A percentile compares a stretch with the other conserved stretches of the same genome.
Conservation (phyloP, 2,797 vertebrate genomes). For the Gallirallus australis region DNA sequence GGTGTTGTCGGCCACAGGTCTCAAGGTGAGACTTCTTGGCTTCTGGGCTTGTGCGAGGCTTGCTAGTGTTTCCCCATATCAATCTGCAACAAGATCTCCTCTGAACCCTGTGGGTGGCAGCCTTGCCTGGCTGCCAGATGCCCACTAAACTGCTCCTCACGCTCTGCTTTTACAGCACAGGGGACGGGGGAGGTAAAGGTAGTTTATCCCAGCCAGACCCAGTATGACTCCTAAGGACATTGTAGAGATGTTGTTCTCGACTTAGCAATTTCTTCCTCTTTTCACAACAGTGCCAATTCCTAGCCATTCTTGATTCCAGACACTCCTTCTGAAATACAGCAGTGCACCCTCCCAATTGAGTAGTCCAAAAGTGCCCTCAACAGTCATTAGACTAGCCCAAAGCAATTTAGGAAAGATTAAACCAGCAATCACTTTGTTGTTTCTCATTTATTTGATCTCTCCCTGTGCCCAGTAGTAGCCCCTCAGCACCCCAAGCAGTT, state of each 20-base stretch:
- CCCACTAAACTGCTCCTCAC: not conserved
- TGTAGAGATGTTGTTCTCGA: not conserved
- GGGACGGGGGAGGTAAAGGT: not conserved
- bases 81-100: not conserved
- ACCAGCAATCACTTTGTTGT: not conserved
- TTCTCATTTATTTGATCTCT: constrained; percentile 8
- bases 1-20: not conserved
- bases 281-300: not conserved
- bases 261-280: not conserved
- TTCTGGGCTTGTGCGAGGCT: not conserved
- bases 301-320: not conserved
- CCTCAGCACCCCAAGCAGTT: not conserved
- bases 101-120: not conserved
- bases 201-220: not conserved
- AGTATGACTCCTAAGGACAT: not conserved
- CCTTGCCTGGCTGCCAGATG: not conserved
- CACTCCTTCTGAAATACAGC: not conserved
- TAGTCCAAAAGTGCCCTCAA: not conserved
- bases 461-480: not conserved
- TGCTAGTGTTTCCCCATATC: not conserved
- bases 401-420: constrained; percentile 21
- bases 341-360: not conserved
- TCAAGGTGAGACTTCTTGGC: not conserved
- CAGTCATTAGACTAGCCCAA: not conserved
- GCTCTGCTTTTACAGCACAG: not conserved